Evolutionary conservation across 2,888 invertebrate species (phyloP), one percentile per base, ranked within the genome.

Genomic region (Melanchra persicariae): DNA sequence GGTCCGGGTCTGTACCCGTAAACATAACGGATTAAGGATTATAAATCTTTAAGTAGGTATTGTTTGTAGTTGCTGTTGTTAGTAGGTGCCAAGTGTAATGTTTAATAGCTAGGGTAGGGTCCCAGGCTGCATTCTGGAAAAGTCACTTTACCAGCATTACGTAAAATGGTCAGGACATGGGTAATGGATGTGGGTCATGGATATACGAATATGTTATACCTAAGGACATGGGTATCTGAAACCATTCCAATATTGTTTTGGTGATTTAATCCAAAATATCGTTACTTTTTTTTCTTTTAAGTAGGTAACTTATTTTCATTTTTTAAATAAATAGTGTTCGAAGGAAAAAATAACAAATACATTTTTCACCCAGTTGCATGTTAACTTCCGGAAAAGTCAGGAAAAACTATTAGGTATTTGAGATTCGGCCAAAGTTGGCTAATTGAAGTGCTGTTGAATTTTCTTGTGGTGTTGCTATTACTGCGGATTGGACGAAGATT

Each of bases 371-470:
- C 19, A 49, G 15, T 55, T 54, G 43, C 49, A 57, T 47, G 24
- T 26, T 6, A 22, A 17, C 52, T 52, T 52, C 26, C 17, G 19
- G 55, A 10, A 10, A 57, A 54, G 22, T 74, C 22, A 74, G 15
- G 34, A 9, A 45, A 51, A 51, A 30, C 58, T 77, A 82, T 87
- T 84, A 87, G 15, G 15, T n/a, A 22, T 85, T 85, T 74, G 55
- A 60, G 71, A 83, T 63, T 86, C 68, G 47, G 43, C 69, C 51
- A 70, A 87, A 85, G 63, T 87, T 85, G 62, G 69, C 79, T 87
- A 87, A 87, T 87, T 86, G 79, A 82, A 85, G 82, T 82, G 85
- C 79, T 87, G 86, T 87, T 85, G 83, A 87, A 86, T 86, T 85
- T 71, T 70, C 74, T 73, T 82, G 70, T 77, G 60, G 34, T 55